Evolutionary conservation across 2,113 vertebrate species (phyloP).

Genomic region (Ophthalmotilapia sp.): DNA sequence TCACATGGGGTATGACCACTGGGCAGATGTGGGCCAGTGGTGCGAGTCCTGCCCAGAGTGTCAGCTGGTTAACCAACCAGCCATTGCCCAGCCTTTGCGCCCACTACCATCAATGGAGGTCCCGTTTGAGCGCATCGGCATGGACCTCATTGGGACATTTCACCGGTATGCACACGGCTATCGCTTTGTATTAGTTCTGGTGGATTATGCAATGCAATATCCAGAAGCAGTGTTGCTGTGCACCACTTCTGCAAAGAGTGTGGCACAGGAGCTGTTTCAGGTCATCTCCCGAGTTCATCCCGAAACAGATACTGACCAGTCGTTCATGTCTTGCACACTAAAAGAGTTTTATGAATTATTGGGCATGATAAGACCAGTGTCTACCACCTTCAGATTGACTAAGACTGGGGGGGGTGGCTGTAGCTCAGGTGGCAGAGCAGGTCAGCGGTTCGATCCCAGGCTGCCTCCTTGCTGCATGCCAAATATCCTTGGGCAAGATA

Average conservation of each 20-base stretch:
- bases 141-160: neutral
- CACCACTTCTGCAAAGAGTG: neutral
- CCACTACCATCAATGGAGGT: neutral
- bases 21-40: neutral
- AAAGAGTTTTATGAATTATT: neutral
- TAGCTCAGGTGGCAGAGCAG: too few species aligned
- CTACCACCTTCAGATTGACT: neutral
- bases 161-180: too few species aligned
- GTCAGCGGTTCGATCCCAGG: too few species aligned
- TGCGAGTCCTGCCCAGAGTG: neutral
- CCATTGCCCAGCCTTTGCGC: neutral
- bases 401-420: too few species aligned
- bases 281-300: neutral
- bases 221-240: too few species aligned
- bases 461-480: too few species aligned
- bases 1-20: neutral
- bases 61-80: neutral
- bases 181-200: too few species aligned
- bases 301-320: neutral
- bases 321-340: neutral
- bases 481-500: too few species aligned
- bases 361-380: neutral
- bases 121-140: neutral
- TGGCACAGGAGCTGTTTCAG: neutral
- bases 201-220: too few species aligned